phyloP scores from a whole-genome alignment of 2,113 vertebrate species.

The Psettodes erumei region DNA sequence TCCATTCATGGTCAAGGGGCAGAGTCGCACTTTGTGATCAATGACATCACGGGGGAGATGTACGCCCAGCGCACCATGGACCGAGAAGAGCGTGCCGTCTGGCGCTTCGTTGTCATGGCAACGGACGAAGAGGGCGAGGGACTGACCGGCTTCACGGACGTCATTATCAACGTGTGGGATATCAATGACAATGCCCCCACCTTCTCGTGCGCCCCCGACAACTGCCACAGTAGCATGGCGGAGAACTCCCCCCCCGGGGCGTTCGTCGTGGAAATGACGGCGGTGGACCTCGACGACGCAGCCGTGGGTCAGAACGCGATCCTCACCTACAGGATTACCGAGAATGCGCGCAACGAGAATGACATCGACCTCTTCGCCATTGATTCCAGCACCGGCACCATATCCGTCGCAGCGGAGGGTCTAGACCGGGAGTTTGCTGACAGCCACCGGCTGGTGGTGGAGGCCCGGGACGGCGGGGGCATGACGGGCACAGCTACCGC shows the following conservation, averaged over 20 bases:
- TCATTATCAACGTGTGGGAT: conserved; percentile 91
- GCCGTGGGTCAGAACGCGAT: conserved; percentile 88
- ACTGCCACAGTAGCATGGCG: conserved; percentile 84
- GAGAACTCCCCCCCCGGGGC: conserved; percentile 88
- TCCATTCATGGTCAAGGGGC: conserved; percentile 90
- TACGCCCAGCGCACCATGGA: conserved; percentile 88
- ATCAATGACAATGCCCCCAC: conserved; percentile 89
- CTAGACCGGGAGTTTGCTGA: conserved; percentile 86
- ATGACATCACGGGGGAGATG: conserved; percentile 89
- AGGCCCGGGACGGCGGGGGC: conserved; percentile 89
- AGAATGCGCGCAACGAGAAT: conserved; percentile 70
- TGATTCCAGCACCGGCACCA: conserved; percentile 84
- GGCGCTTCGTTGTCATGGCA: conserved; percentile 92
- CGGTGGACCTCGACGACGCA: conserved; percentile 87
- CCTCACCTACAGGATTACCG: conserved; percentile 85
- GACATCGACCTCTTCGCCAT: conserved; percentile 83
- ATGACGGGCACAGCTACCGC: conserved; percentile 87
- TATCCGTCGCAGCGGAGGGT: conserved; percentile 81
- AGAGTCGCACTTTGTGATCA: conserved; percentile 88
- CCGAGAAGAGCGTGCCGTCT: conserved; percentile 87
- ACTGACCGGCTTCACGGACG: conserved; percentile 91
- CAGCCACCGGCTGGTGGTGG: conserved; percentile 83
- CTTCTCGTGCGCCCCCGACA: conserved; percentile 85
- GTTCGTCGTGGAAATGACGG: conserved; percentile 87
- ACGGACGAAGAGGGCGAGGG: conserved; percentile 91